Evolutionary conservation across 2,888 invertebrate genomes (phyloP), one percentile per base, ranked within the genome.

Genomic region (Erannis defoliaria): DNA sequence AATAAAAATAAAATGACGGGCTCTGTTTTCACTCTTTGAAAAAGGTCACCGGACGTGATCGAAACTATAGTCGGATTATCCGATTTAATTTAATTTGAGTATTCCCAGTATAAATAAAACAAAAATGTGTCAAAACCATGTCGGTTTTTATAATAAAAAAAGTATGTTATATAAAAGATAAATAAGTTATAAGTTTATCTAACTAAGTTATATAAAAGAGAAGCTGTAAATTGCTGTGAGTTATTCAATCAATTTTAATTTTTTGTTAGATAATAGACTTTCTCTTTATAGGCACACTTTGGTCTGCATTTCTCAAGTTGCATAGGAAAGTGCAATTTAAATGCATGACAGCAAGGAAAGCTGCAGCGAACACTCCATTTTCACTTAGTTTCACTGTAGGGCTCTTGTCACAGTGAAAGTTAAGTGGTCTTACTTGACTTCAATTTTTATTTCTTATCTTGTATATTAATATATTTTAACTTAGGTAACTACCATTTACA

Each of bases 381-480:
- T 70, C 69, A 64, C 69, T 67, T 64, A 66, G 69, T 70, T 70
- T 67, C 69, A 66, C 69, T 64, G 59, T 62, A 66, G 67, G 67
- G 65, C 62, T 58, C 51, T 64, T 65, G 59, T 55, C 55, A 57
- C 37, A 53, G 67, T 64, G 67, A 70, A 70, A 67, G 69, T 65
- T 43, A 42, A 61, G 59, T 66, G 55, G 62, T 64, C 54, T 55
- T 61, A 64, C 60, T 64, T 33, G 29, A 65, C 60, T 67, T 55
- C 31, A 46, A 19, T 51, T 51, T 46, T 40, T 40, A 38, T n/a
- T 51, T 29, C 21, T 26, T 48, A 42, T 42, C 19, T 40, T 31
- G 10, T 5, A 33, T 53, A 9, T 33, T 21, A 46, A 46, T 16
- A 10, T 16, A 14, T 43, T 14, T 26, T 8, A 9, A 42, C 5